These are phyloP conservation scores for Gallirallus australis DNA, from an alignment of 2,797 vertebrate genomes.

Conservation along the genomic window DNA sequence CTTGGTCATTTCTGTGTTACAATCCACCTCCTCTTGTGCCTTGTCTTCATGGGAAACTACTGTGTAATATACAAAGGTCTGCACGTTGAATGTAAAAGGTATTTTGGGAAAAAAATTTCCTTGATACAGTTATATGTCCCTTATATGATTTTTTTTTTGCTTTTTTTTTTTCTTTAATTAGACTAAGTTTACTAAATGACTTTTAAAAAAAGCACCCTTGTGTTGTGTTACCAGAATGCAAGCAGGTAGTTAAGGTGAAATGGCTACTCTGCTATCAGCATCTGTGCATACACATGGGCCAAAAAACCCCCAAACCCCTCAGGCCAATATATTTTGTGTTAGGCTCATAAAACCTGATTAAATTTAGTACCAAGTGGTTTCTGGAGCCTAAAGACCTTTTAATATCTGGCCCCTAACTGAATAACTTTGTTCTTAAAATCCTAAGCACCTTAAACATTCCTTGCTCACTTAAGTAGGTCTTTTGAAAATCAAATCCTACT, in stretches of 20 bases:
- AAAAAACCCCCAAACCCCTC: not conserved
- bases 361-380: not conserved
- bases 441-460: not conserved
- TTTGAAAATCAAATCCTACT: not conserved
- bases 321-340: not conserved
- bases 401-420: not conserved
- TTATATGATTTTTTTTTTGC: not conserved
- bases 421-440: not conserved
- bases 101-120: rapidly evolving
- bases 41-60: not conserved
- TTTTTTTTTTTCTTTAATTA: not conserved
- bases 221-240: not conserved
- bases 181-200: not conserved
- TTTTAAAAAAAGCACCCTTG: not conserved
- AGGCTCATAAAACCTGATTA: not conserved
- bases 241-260: not conserved
- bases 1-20: not conserved
- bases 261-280: not conserved
- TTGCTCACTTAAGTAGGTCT: not conserved
- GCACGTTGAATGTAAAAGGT: not conserved
- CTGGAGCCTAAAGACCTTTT: not conserved
- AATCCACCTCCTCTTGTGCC: not conserved
- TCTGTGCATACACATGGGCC: not conserved
- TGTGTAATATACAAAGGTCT: not conserved
- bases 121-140: not conserved